Evolutionary conservation across 2,888 invertebrate genomes (phyloP).

Genomic region (Standfussiana lucernea): DNA sequence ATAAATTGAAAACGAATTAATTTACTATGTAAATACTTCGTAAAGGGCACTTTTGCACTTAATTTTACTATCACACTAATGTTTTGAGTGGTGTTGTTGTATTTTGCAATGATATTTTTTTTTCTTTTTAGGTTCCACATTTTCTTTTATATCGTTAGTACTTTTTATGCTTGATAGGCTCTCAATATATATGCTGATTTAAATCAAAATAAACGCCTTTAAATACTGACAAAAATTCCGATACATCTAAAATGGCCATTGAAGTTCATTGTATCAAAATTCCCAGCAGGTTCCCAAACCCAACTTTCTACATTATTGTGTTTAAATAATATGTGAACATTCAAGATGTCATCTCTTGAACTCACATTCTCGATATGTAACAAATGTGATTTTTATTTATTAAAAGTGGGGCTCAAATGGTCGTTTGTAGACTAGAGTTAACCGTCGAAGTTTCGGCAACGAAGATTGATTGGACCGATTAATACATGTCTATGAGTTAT

Average conservation of each 20-base stretch:
- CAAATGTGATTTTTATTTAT: conserved; percentile 64
- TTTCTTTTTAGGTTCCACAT: neutral
- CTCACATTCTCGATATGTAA: conserved; percentile 43
- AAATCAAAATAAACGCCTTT: conserved; percentile 9
- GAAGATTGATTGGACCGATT: conserved; percentile 75
- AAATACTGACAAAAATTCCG: conserved; percentile 33
- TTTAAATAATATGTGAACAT: conserved; percentile 58
- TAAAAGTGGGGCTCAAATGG: conserved; percentile 39
- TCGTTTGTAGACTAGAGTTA: conserved; percentile 45
- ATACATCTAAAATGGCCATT: conserved; percentile 21
- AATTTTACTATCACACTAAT: conserved; percentile 45
- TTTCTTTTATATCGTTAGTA: neutral
- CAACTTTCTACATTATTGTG: conserved; percentile 54
- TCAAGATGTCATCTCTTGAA: conserved; percentile 49
- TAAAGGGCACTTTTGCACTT: conserved; percentile 56
- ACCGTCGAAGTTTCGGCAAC: conserved; percentile 62
- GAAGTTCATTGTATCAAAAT: conserved; percentile 48
- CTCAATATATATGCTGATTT: neutral
- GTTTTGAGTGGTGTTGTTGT: conserved; percentile 28
- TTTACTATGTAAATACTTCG: conserved; percentile 69
- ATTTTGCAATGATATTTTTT: conserved; percentile 4
- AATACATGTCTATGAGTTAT: conserved; percentile 66
- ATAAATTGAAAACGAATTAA: conserved; percentile 68
- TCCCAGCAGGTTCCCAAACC: conserved; percentile 50
- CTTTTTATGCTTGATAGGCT: neutral